phyloP scores from a whole-genome alignment of 2,888 invertebrate genomes.

The Steinernema carpocapsae region DNA sequence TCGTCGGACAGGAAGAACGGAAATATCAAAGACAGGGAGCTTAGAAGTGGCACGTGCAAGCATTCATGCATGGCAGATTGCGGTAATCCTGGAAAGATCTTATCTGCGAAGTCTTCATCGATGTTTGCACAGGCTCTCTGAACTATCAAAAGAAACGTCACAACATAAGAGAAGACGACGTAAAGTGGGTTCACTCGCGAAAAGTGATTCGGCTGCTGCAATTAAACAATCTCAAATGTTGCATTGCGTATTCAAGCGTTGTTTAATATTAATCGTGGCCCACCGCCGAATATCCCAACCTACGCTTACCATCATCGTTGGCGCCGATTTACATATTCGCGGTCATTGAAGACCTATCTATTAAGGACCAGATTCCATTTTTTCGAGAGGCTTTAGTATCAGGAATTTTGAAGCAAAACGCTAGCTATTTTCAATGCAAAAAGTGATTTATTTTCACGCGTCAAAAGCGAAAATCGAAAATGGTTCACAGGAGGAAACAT shows the following conservation, averaged over 20 bases:
- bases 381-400: too few species aligned
- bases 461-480: background rate
- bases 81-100: slow-evolving; percentile 27
- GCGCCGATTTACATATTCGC: too few species aligned
- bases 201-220: background rate
- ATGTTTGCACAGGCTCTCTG: background rate
- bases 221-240: background rate
- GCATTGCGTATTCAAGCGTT: background rate
- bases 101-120: slow-evolving; percentile 7
- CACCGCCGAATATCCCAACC: background rate
- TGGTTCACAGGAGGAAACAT: background rate
- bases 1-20: too few species aligned
- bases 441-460: background rate
- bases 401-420: too few species aligned
- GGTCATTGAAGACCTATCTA: too few species aligned
- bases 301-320: background rate
- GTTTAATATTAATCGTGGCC: slow-evolving; percentile 17
- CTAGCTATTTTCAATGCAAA: background rate
- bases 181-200: background rate
- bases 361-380: too few species aligned
- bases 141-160: background rate
- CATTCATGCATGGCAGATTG: background rate
- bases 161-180: background rate
- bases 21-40: too few species aligned
- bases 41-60: background rate